These are phyloP conservation scores for Pimpla rufipes DNA, from an alignment of 2,888 invertebrate genomes.

Conservation along the genomic window DNA sequence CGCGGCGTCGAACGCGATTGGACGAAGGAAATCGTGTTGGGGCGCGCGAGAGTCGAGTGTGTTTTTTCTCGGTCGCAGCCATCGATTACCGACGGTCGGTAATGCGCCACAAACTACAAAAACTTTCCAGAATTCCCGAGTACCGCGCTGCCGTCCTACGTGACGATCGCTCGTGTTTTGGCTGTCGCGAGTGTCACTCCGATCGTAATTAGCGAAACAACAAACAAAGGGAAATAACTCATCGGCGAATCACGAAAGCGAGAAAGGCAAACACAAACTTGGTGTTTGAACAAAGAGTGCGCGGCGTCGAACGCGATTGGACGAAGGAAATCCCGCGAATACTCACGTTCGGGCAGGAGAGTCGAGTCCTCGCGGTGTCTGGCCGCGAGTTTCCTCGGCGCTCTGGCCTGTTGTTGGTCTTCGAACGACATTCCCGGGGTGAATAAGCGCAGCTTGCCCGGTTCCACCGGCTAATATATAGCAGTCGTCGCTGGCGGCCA, in stretches of 20 bases:
- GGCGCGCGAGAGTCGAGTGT: too few species aligned
- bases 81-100: too few species aligned
- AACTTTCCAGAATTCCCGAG: too few species aligned
- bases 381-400: constrained; percentile 52
- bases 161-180: too few species aligned
- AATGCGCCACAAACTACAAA: too few species aligned
- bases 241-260: neutral
- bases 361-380: constrained; percentile 66
- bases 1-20: too few species aligned
- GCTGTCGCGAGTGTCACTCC: too few species aligned
- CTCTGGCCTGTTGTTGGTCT: constrained; percentile 45
- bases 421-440: constrained; percentile 47
- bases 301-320: too few species aligned
- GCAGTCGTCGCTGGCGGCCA: neutral
- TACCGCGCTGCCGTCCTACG: too few species aligned
- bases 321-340: neutral
- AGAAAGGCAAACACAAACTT: neutral
- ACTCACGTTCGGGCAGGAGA: constrained; percentile 65
- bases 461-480: neutral
- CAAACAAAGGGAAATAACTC: neutral
- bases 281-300: neutral
- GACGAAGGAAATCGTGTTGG: too few species aligned
- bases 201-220: neutral
- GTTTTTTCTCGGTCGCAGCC: too few species aligned
- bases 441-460: neutral